A percentile compares a stretch with the other conserved stretches of the same genome.
These are phyloP conservation scores for Agapornis roseicollis DNA, from an alignment of 2,113 vertebrate species.

Conservation along the genomic window DNA sequence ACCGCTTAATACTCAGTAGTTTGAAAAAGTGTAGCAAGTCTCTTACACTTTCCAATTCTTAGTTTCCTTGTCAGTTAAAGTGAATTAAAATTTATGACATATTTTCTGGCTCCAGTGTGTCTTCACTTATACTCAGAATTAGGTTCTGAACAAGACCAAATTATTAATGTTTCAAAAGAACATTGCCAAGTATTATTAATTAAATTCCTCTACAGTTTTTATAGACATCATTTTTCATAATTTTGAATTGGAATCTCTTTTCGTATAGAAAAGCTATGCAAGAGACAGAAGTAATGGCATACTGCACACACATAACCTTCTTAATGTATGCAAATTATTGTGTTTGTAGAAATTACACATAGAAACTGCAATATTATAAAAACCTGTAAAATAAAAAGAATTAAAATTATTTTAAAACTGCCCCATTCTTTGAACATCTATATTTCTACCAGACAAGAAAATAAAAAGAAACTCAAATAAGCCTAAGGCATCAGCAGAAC, in stretches of 20 bases:
- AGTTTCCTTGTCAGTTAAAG: neutral
- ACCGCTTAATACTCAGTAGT: neutral
- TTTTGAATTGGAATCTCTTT: slow-evolving; percentile 13
- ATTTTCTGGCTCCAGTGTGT: neutral
- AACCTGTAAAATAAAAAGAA: slow-evolving; percentile 47
- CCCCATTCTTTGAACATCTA: slow-evolving; percentile 14
- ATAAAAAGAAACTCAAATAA: neutral
- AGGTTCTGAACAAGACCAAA: neutral
- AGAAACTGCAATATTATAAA: slow-evolving; percentile 43
- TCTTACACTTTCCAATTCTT: neutral
- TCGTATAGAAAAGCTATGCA: neutral
- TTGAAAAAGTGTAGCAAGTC: neutral
- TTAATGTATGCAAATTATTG: slow-evolving; percentile 54
- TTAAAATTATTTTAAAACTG: slow-evolving; percentile 45
- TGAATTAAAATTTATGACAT: neutral
- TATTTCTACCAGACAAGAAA: slow-evolving; percentile 19
- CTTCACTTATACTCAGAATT: neutral
- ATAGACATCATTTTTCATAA: neutral
- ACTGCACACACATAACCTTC: neutral
- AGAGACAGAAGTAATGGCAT: slow-evolving; percentile 12
- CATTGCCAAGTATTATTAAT: slow-evolving; percentile 24
- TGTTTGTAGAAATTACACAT: slow-evolving; percentile 1
- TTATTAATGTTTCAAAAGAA: slow-evolving; percentile 16
- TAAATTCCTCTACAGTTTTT: neutral
- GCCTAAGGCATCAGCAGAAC: neutral